Evolutionary conservation across 2,888 invertebrate species (phyloP).

Genomic region (Esperia sulphurella): DNA sequence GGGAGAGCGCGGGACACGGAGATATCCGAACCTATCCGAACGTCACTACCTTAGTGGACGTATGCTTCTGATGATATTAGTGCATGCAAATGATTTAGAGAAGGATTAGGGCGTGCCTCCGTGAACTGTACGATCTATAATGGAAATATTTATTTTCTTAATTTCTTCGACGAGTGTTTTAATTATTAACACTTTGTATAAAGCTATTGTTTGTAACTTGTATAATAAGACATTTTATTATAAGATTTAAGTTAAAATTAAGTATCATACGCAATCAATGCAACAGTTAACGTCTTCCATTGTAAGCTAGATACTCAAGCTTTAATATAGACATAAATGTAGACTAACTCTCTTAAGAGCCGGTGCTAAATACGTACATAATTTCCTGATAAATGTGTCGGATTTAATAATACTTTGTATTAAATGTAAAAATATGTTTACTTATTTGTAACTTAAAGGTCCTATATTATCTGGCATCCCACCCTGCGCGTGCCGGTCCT

Average conservation of each 20-base stretch:
- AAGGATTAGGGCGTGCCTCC: no score
- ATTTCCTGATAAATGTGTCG: not conserved
- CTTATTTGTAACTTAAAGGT: not conserved
- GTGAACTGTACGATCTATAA: no score
- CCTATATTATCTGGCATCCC: no score
- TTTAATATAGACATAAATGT: constrained; percentile 61
- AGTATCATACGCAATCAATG: constrained; percentile 17
- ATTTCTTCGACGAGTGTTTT: constrained; percentile 34
- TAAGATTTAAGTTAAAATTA: not conserved
- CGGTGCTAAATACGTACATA: constrained; percentile 26
- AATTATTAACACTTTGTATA: constrained; percentile 21
- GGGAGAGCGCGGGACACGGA: no score
- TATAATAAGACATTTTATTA: not conserved
- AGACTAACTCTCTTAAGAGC: constrained; percentile 24
- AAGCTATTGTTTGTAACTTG: not conserved
- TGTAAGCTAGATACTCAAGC: constrained; percentile 53
- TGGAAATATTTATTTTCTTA: constrained; percentile 10
- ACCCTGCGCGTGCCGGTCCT: no score
- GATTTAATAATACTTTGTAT: not conserved
- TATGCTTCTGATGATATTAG: no score
- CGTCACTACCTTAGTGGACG: no score
- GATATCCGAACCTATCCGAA: no score
- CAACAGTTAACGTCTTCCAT: constrained; percentile 55
- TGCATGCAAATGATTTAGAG: no score
- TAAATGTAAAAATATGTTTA: not conserved